Evolutionary conservation across 2,113 vertebrate genomes (phyloP), one percentile per base, ranked within the genome.

Genomic region (Proteles cristata): DNA sequence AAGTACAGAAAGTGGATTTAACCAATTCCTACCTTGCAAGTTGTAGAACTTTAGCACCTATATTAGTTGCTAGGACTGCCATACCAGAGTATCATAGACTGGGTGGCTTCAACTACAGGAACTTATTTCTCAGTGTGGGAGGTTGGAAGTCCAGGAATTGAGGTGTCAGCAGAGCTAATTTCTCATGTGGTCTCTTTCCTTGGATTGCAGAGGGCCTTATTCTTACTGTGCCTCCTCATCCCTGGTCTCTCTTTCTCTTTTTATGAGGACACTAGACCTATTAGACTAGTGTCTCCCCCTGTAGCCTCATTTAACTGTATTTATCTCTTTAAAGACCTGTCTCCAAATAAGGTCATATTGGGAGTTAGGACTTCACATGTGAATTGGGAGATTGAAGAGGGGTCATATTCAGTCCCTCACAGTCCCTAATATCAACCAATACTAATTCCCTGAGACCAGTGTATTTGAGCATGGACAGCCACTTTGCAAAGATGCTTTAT

Each of bases 61-160:
- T 69, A 21, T 55, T 82, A 80, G 48, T 88, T 88, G 15, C 26
- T 84, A 84, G 58, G 19, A 45, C 33, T 48, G 10, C 48, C 81
- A 61, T 31, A 91, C 81, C 15, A 76, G 50, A 93, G 33, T 79
- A 88, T 35, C 58, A 35, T 31, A 93, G 66, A 35, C 10, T 43
- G 7, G 11, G 23, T 31, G 9, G 14, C 0, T 68, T 95, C 90
- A 73, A 48, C 17, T 65, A 39, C 19, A 92, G n/a, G 68, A 71
- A 82, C 53, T 7, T 81, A 61, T 97, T 96, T 83, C 66, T 97
- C 31, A 26, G 31, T 53, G 82, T 80, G 19, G 31, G 88, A 71
- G 19, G 14, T 77, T 31, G 17, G 5, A 94, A 94, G 45, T 69
- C 11, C 23, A 73, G n/a, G 74, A 21, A 43, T 35, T 5, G 25